These are phyloP conservation scores for Hipposideros larvatus DNA, from an alignment of 2,797 vertebrate species.

Conservation along the genomic window DNA sequence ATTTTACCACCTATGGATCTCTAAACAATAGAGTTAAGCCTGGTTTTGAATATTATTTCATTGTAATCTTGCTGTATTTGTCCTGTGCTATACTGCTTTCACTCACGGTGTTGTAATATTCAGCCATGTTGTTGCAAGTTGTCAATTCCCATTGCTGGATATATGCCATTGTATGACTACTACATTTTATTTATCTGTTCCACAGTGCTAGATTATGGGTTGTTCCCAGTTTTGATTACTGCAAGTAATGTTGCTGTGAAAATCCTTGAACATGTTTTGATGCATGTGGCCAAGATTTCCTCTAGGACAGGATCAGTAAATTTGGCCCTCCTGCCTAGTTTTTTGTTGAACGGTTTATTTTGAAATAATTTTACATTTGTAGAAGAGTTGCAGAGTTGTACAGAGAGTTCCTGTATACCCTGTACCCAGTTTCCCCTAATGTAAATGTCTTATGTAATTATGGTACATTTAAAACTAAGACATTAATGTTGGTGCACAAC, in stretches of 20 bases:
- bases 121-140: fast-evolving
- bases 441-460: background rate
- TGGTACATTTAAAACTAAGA: background rate
- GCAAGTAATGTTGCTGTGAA: background rate
- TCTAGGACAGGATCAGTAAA: background rate
- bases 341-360: background rate
- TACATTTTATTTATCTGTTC: background rate
- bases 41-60: background rate
- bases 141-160: background rate
- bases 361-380: conserved; percentile 15
- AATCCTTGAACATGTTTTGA: background rate
- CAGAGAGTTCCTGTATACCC: background rate
- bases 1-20: background rate
- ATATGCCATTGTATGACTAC: background rate
- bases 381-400: background rate
- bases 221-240: background rate
- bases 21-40: background rate
- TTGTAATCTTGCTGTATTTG: background rate
- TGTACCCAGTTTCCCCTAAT: background rate
- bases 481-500: background rate
- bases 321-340: background rate
- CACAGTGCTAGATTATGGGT: background rate
- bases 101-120: background rate
- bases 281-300: background rate
- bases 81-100: background rate